Conservation (phyloP, 1,140 invertebrate genomes). For the Mamestra configurata region DNA sequence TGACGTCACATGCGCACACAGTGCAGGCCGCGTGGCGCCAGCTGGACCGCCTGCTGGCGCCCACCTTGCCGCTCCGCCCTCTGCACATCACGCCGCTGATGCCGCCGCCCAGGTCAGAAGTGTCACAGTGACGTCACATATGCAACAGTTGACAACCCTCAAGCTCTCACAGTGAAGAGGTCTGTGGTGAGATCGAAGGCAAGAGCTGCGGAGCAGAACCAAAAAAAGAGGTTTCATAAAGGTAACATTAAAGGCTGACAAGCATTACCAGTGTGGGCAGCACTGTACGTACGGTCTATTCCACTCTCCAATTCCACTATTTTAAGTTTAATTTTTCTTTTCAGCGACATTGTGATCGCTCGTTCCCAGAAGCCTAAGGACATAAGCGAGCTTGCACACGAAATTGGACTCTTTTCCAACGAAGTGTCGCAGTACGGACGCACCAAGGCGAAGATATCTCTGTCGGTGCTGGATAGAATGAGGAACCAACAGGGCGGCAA, state of each 20-base stretch:
- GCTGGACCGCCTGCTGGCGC: slow-evolving; percentile 87
- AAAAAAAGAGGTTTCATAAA: no score
- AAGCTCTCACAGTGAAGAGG: no score
- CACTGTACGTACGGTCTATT: no score
- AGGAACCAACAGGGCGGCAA: slow-evolving; percentile 92
- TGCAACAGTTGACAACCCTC: no score
- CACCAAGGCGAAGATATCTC: slow-evolving; percentile 98
- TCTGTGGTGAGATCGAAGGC: no score
- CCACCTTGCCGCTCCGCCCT: slow-evolving; percentile 90
- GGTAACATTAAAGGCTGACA: no score
- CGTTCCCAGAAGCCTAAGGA: slow-evolving; percentile 96
- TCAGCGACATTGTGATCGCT: slow-evolving; percentile 96
- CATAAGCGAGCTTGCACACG: slow-evolving; percentile 92
- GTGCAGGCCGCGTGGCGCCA: slow-evolving; percentile 93
- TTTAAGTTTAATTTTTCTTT: background rate
- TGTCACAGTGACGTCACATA: background rate
- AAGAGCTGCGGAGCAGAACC: no score
- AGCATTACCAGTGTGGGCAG: no score
- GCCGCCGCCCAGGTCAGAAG: slow-evolving; percentile 92
- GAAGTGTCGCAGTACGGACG: slow-evolving; percentile 97
- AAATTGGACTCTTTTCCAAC: slow-evolving; percentile 94
- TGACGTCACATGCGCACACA: slow-evolving; percentile 92
- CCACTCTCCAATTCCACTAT: no score
- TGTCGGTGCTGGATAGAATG: slow-evolving; percentile 94
- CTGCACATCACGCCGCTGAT: slow-evolving; percentile 89